Evolutionary conservation across 2,797 vertebrate species (phyloP), one percentile per base, ranked within the genome.

Genomic region (Sebastes iracundus): DNA sequence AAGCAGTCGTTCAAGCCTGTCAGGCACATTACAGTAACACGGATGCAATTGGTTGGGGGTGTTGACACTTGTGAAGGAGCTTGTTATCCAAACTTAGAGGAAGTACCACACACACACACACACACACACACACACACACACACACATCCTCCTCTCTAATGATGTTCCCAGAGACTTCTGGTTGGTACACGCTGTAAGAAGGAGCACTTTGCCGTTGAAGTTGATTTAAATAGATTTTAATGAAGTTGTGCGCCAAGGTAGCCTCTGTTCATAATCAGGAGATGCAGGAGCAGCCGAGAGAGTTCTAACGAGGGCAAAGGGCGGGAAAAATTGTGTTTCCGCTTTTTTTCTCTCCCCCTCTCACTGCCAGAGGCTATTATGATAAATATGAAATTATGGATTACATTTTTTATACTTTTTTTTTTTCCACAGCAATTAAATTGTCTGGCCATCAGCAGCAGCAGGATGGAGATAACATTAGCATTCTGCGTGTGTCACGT

Each of bases 211-310:
- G 86, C 86, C 35, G 85, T 82, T 95, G 94, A 96, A 96, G 94
- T 96, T 96, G 95, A 96, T 96, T 95, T 96, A 95, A 96, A 96
- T 96, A 94, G 95, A 95, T 96, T 95, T 94, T 95, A 96, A 96
- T 95, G 95, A 96, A 95, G 94, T 93, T 94, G 90, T 92, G 88
- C 79, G 56, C 88, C 87, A 92, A 95, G 95, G 95, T 95, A 94
- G 91, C 89, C 92, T 91, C 89, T 93, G 87, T 93, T 94, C 84
- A 82, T 95, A 95, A 95, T 95, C 94, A 93, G 93, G 88, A 92
- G 87, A 92, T 71, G 88, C 88, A 84, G 88, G 82, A 91, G 90
- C 90, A 91, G 92, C 87, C 59, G 33, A 75, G 90, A 94, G 92
- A 94, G 82, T 91, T 94, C 92, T 94, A 95, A 95, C 93, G 79